Percentiles rank a stretch among this genome's conserved stretches.
Conservation (phyloP, 2,888 invertebrate genomes). For the Eristalis intricaria region DNA sequence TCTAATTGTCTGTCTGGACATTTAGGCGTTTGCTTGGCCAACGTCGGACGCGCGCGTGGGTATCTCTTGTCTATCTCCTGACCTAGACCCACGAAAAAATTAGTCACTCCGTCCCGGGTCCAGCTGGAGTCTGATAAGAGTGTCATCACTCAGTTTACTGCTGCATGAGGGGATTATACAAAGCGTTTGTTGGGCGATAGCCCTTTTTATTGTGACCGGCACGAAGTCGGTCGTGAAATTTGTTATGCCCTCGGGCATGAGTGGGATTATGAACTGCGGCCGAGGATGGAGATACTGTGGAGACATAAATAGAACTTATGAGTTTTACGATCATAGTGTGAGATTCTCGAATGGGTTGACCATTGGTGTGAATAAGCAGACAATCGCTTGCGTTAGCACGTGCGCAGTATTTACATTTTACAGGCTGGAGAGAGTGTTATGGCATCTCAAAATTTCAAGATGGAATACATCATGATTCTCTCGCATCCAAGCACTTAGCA, state of each 20-base stretch:
- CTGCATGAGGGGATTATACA: constrained; percentile 13
- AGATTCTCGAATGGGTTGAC: not conserved
- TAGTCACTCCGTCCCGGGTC: constrained; percentile 24
- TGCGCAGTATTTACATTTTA: not conserved
- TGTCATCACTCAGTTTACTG: constrained; percentile 12
- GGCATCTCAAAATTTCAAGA: not conserved
- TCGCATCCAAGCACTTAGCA: not conserved
- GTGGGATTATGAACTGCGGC: not conserved
- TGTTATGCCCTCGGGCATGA: constrained; percentile 23
- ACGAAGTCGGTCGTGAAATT: constrained; percentile 55
- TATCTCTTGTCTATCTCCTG: constrained; percentile 7
- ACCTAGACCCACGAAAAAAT: constrained; percentile 59
- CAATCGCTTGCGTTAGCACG: not conserved
- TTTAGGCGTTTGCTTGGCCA: constrained; percentile 50
- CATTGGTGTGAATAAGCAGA: not conserved
- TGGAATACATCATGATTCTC: not conserved
- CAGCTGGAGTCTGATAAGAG: constrained; percentile 38
- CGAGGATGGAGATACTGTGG: not conserved
- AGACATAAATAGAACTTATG: not conserved
- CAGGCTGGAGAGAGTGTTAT: not conserved
- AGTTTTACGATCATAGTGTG: not conserved
- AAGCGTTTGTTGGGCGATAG: not conserved
- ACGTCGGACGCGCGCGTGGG: constrained; percentile 38
- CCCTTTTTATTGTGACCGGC: constrained; percentile 1
- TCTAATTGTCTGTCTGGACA: constrained; percentile 60